A percentile compares a stretch with the other conserved stretches of the same genome.
phyloP scores from a whole-genome alignment of 2,797 vertebrate genomes.

The Paedocypris micromegethes region DNA sequence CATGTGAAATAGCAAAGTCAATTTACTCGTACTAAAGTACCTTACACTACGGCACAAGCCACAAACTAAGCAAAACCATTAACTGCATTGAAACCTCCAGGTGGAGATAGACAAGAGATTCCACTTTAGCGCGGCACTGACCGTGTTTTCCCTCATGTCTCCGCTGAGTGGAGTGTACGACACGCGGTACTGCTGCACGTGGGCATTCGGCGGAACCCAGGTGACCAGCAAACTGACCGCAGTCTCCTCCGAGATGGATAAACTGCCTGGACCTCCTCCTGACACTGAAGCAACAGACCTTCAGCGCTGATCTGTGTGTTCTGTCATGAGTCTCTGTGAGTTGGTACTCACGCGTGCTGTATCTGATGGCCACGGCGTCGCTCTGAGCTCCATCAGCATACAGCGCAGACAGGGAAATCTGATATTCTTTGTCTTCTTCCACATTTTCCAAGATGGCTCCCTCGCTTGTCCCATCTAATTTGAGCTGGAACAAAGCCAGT shows the following conservation, averaged over 20 bases:
- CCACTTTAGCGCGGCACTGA: constrained; percentile 56
- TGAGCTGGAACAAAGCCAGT: constrained; percentile 65
- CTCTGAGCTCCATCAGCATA: constrained; percentile 86
- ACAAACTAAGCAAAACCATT: no score
- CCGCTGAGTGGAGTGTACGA: constrained; percentile 70
- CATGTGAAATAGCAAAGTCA: no score
- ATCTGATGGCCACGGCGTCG: constrained; percentile 78
- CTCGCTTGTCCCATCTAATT: constrained; percentile 70
- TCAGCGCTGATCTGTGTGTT: not conserved
- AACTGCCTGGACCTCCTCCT: constrained; percentile 72
- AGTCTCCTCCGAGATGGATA: constrained; percentile 75
- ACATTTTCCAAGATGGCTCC: constrained; percentile 74
- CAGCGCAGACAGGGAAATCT: constrained; percentile 85
- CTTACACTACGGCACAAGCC: no score
- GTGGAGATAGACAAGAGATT: no score
- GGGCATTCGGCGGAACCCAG: constrained; percentile 80
- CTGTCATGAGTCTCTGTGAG: not conserved
- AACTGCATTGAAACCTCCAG: no score
- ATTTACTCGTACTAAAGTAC: no score
- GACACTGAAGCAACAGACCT: constrained; percentile 61
- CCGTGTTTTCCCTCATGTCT: constrained; percentile 68
- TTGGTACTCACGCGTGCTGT: constrained; percentile 80
- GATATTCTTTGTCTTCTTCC: constrained; percentile 80
- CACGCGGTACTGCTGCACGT: constrained; percentile 79
- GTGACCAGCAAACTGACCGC: constrained; percentile 76